Evolutionary conservation across 2,797 vertebrate species (phyloP).

Genomic region (Molossus molossus): DNA sequence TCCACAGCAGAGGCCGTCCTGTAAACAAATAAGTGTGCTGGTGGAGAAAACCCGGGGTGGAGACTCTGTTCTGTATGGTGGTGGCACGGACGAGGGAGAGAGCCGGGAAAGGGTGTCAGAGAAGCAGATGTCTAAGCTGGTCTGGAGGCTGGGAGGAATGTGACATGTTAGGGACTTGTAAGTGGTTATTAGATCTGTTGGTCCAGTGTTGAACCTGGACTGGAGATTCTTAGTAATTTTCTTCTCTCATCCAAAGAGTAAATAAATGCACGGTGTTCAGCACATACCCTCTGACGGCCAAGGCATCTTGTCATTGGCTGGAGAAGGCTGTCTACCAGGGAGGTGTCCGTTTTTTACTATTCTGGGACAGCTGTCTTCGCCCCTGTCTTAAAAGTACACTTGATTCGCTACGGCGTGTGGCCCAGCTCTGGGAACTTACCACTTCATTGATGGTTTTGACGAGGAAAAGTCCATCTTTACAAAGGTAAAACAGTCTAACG

Average conservation of each 20-base stretch:
- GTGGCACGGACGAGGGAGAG: background rate
- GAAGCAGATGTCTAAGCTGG: background rate
- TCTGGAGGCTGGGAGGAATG: background rate
- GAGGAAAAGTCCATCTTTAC: constrained; percentile 89
- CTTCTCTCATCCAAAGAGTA: background rate
- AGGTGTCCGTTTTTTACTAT: background rate
- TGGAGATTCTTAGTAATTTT: background rate
- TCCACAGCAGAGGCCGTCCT: background rate
- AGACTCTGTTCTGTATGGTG: background rate
- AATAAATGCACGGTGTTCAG: background rate
- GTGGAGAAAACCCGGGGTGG: background rate
- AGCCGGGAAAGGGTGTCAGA: background rate
- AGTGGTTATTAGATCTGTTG: background rate
- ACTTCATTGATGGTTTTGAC: constrained; percentile 92
- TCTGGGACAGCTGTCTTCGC: background rate
- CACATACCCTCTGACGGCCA: background rate
- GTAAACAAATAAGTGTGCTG: background rate
- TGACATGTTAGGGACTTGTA: background rate
- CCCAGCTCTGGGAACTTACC: constrained; percentile 88
- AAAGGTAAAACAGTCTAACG: constrained; percentile 91
- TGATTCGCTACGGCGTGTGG: background rate
- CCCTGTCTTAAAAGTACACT: background rate
- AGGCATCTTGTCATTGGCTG: background rate
- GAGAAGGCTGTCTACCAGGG: background rate
- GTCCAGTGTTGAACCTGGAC: background rate